Evolutionary conservation across 2,113 vertebrate genomes (phyloP).

Genomic region (Lethenteron reissneri): DNA sequence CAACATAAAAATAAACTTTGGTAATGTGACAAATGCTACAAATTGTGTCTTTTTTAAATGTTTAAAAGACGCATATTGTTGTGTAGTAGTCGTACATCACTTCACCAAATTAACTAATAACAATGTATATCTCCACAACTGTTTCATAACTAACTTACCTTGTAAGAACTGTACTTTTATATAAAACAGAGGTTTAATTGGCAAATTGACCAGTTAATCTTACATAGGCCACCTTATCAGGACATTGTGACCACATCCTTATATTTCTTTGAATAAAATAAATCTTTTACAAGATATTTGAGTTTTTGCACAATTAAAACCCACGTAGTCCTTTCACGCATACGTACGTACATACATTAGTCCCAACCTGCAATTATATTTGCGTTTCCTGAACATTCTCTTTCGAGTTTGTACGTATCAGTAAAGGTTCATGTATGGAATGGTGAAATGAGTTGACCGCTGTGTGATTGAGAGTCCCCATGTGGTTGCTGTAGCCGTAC

Average conservation of each 20-base stretch:
- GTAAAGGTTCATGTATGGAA: constrained; percentile 49
- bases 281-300: constrained; percentile 3
- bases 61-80: background rate
- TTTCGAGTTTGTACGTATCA: constrained; percentile 73
- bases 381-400: constrained; percentile 98
- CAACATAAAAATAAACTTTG: constrained; percentile 1
- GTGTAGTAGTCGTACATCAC: constrained; percentile 5
- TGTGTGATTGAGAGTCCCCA: constrained; percentile 2
- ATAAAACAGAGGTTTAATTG: constrained; percentile 1
- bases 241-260: constrained; percentile 6
- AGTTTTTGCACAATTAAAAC: constrained; percentile 3
- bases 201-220: background rate
- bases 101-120: constrained; percentile 5
- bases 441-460: constrained; percentile 3
- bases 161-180: constrained; percentile 3
- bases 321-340: constrained; percentile 2
- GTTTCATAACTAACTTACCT: background rate
- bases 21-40: constrained; percentile 6
- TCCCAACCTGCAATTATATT: constrained; percentile 45
- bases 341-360: constrained; percentile 6
- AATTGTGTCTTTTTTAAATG: constrained; percentile 1
- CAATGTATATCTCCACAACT: background rate
- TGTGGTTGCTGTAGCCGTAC: constrained; percentile 6
- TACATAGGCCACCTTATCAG: constrained; percentile 1
- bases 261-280: constrained; percentile 1